Conservation (phyloP, 2,797 vertebrate genomes). For the Falco columbarius region DNA sequence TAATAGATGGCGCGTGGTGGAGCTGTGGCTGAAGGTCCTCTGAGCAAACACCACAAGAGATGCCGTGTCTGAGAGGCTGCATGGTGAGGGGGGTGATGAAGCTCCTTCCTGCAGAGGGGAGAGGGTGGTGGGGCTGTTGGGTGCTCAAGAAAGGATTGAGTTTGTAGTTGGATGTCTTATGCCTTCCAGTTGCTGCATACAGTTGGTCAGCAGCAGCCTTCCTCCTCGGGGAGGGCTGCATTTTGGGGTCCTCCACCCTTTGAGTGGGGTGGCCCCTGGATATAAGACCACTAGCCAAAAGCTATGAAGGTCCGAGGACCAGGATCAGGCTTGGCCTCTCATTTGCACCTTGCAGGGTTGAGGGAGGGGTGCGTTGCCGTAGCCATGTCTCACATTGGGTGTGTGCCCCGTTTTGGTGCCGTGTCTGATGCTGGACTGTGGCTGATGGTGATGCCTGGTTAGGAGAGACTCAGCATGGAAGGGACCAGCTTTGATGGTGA, state of each 20-base stretch:
- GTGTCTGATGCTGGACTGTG: neutral
- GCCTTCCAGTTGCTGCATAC: neutral
- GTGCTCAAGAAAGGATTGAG: neutral
- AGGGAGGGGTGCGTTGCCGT: rapidly evolving
- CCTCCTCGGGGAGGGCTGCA: neutral
- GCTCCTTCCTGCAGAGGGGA: neutral
- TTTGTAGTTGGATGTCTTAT: neutral
- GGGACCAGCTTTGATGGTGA: neutral
- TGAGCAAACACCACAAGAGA: rapidly evolving
- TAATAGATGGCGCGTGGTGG: rapidly evolving
- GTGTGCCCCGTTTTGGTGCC: rapidly evolving
- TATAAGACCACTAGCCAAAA: neutral
- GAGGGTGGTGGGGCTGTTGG: neutral
- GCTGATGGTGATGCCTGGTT: neutral
- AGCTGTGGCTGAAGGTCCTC: neutral
- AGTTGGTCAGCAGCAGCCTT: neutral
- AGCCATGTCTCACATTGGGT: neutral
- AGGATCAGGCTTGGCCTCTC: neutral
- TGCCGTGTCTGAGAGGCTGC: rapidly evolving
- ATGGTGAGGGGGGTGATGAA: rapidly evolving
- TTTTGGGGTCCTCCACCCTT: neutral
- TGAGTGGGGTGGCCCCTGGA: neutral
- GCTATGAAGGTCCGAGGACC: neutral
- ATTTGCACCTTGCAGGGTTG: neutral
- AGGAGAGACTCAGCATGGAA: neutral